Evolutionary conservation across 2,113 vertebrate species (phyloP).

Genomic region (Cyanistes caeruleus): DNA sequence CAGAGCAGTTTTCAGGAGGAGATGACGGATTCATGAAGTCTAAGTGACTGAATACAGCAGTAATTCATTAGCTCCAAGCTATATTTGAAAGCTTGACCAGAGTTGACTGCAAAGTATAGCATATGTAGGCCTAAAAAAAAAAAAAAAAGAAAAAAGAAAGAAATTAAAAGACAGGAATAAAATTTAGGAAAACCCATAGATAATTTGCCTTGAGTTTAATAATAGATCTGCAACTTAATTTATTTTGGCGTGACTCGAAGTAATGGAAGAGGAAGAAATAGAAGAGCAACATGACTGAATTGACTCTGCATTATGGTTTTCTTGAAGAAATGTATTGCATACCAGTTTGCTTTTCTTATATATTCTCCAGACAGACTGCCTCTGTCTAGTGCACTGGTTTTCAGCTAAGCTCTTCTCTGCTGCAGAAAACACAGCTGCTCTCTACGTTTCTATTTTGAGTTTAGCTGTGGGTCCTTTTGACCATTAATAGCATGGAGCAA

Average conservation of each 20-base stretch:
- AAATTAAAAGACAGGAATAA: neutral
- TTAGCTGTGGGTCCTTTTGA: neutral
- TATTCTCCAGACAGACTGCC: neutral
- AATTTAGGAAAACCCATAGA: neutral
- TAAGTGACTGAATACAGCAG: slow-evolving; percentile 68
- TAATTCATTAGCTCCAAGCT: slow-evolving; percentile 51
- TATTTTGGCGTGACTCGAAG: neutral
- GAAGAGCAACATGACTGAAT: neutral
- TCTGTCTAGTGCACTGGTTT: neutral
- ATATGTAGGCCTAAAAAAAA: neutral
- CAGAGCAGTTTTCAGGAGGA: slow-evolving; percentile 65
- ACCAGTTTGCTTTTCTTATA: neutral
- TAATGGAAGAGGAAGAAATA: neutral
- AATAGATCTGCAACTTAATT: neutral
- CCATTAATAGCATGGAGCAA: neutral
- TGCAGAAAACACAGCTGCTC: neutral
- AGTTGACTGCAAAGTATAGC: neutral
- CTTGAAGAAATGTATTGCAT: neutral
- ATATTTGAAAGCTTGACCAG: slow-evolving; percentile 32
- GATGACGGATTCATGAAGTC: slow-evolving; percentile 71
- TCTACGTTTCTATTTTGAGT: neutral
- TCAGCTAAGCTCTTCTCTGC: neutral
- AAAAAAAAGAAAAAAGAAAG: neutral
- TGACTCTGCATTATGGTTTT: neutral
- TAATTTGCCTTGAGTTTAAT: neutral